Evolutionary conservation across 1,140 invertebrate species (phyloP), one percentile per base, ranked within the genome.

Genomic region (Trinorchestia longiramus): DNA sequence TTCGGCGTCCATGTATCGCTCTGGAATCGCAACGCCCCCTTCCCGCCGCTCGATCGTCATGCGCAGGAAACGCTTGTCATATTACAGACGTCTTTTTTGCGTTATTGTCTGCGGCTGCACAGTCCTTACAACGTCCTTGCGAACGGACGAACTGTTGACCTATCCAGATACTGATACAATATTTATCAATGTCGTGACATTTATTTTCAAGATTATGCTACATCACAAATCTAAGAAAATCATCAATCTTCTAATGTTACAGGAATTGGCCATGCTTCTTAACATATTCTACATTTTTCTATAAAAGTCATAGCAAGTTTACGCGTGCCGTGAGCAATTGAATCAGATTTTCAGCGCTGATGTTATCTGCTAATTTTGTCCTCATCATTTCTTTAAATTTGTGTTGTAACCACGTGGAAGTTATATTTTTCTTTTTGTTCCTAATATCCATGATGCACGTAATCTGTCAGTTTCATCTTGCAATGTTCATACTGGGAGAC

Each of bases 31-130:
- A 6, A 15, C 6, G 3, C 43, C 43, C 43, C 36, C 43, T n/a
- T 40, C 43, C 11, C 43, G 8, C 88, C 41, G 8, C 41, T 42
- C 88, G 4, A 44, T 91, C 41, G 41, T 42, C 88, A 42, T 47
- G 43, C 92, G 88, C 92, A 94, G 92, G 92, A 94, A 94, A 94
- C 47, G 92, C 92, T 94, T 47, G 92, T 90, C 41, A 90, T 90
- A 90, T 42, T 90, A 43, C 88, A 90, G 88, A 42, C 88, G 36
- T 90, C 88, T 43, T 90, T 87, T 90, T 43, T 90, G 88, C 41
- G n/a, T 15, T 36, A 77, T 77, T 36, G 28, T 77, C 62, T 77
- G 62, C 62, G 62, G 62, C 62, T 77, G 62, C 28, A 77, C 62
- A 77, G 62, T 77, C 62, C 62, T 77, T 28, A 77, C 15, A 77